phyloP scores from a whole-genome alignment of 2,797 vertebrate species.

The Ciconia nigra region DNA sequence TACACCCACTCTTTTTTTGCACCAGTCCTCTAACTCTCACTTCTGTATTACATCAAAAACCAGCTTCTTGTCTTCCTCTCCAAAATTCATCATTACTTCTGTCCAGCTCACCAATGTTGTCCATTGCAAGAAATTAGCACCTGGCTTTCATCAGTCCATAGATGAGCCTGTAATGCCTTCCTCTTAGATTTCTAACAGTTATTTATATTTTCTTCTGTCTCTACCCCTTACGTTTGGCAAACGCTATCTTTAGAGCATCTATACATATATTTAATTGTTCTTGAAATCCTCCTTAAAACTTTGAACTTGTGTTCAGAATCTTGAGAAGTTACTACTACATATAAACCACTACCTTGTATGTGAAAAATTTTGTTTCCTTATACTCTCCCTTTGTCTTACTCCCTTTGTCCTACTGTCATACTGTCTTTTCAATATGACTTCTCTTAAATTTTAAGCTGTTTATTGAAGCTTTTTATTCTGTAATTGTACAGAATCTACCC shows the following conservation, averaged over 20 bases:
- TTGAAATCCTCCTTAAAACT: neutral
- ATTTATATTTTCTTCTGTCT: neutral
- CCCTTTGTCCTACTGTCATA: too few species aligned
- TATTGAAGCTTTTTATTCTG: neutral
- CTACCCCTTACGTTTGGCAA: neutral
- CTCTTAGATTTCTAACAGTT: neutral
- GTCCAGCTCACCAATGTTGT: neutral
- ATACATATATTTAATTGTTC: neutral
- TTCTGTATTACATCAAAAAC: neutral
- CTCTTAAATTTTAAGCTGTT: neutral
- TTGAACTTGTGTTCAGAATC: neutral
- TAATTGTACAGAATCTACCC: neutral
- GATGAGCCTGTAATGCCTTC: neutral
- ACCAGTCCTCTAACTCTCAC: neutral
- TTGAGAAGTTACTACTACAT: neutral
- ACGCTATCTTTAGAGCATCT: neutral
- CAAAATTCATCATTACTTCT: neutral
- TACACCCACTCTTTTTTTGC: neutral
- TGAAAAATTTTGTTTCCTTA: neutral
- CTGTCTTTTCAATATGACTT: neutral
- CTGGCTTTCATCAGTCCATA: neutral
- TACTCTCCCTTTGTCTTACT: neutral
- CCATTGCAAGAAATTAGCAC: neutral
- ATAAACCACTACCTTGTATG: too few species aligned
- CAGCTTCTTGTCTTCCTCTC: neutral